Evolutionary conservation across 2,888 invertebrate genomes (phyloP), one percentile per base, ranked within the genome.

Genomic region (Eulithis testata): DNA sequence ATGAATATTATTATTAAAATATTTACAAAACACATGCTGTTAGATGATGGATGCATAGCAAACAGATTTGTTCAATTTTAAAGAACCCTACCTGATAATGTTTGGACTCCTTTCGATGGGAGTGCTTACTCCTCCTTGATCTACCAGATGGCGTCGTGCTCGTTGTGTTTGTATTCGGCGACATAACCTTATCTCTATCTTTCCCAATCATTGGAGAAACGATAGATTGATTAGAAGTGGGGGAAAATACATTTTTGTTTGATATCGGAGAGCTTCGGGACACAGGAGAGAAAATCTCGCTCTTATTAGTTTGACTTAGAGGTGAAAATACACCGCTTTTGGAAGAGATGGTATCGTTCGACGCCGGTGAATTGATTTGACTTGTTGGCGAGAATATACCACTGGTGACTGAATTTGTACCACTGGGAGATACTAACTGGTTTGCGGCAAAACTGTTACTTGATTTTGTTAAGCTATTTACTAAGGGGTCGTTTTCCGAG

Each of bases 21-120:
- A 66, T 65, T 65, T 63, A 57, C 66, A 69, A 70, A 73, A 71
- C 60, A 49, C 76, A 67, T 76, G 90, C 90, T 74, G 83, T 90
- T 90, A 89, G 85, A 80, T 78, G 77, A 79, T 73, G 56, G 60
- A 71, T 70, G 69, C 65, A 72, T 72, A 66, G 65, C 66, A 66
- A 66, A 44, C 57, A 60, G 14, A 37, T 45, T 40, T 57, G 62
- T 58, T 68, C 50, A 69, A 69, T 47, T 58, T 64, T 49, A 49
- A 56, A 68, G 54, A 68, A 70, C 70, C 82, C 85, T 92, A 95
- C 95, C 93, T 96, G 95, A 85, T 96, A 96, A 87, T 96, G 96
- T 81, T 94, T 95, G 75, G 96, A 95, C 81, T 95, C 93, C 90
- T 96, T 96, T 78, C 95, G 94, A 70, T 91, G 90, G 72, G 94